Evolutionary conservation across 2,888 invertebrate genomes (phyloP), one percentile per base, ranked within the genome.

Genomic region (Leistus spinibarbis): DNA sequence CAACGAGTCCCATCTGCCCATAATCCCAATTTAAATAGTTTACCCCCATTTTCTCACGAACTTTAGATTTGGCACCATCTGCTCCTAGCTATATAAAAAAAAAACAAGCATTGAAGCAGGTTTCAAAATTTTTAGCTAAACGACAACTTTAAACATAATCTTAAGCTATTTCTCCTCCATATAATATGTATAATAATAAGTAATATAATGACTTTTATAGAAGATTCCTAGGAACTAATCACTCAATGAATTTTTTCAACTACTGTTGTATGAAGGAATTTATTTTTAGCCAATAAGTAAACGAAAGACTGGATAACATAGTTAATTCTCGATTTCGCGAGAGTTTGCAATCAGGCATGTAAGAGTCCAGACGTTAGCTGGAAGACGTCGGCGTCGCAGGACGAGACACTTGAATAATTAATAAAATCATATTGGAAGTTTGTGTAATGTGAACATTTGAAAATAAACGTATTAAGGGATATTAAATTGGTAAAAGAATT

Each of bases 1-100:
- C 98, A 0, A 99, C 98, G 20, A 99, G 89, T 4, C 94, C 98
- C 89, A 91, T 92, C 83, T 98, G 96, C 67, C 95, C 90, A 83
- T 99, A 99, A 80, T 91, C 91, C 90, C 95, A 93, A 0, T 91
- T 88, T 0, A 96, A 82, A 79, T 95, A 94, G 80, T 94, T 91
- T 13, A 94, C 91, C 17, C 91, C 91, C 93, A 97, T 95, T 22
- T 92, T 88, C 77, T 91, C 87, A 9, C 99, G 89, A 1, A 99
- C 95, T 73, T 92, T 88, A 0, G 99, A 99, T 82, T 95, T 95
- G 0, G 91, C 92, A 0, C 99, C 99, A 88, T 99, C 99, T 13
- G 98, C 98, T 19, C 98, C 99, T 74, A 99, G 90, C 94, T 95
- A 82, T 66, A 87, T 83, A 73, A 76, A 75, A 73, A 78, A 60